These are phyloP conservation scores for Centruroides sculpturatus DNA, from an alignment of 1,140 invertebrate species.

Conservation along the genomic window DNA sequence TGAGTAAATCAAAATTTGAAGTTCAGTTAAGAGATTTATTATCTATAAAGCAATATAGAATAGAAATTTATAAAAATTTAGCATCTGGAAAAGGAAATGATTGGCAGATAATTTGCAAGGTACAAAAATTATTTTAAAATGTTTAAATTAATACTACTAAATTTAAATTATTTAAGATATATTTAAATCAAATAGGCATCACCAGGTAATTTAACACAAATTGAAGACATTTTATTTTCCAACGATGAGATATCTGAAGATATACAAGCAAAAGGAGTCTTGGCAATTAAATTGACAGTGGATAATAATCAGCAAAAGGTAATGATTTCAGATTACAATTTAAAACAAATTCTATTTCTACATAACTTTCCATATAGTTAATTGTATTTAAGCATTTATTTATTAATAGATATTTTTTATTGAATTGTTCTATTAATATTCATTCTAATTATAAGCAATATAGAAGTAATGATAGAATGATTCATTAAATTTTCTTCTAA, in stretches of 20 bases:
- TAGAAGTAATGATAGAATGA: too few relatives aligned
- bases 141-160: background rate
- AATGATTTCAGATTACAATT: too few relatives aligned
- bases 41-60: slow-evolving; percentile 68
- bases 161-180: background rate
- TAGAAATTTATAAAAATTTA: slow-evolving; percentile 59
- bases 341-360: too few relatives aligned
- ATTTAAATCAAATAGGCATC: slow-evolving; percentile 43
- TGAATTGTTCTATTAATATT: too few relatives aligned
- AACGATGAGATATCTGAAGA: slow-evolving; percentile 37
- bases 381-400: too few relatives aligned
- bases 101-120: slow-evolving; percentile 31
- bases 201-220: slow-evolving; percentile 74
- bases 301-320: slow-evolving; percentile 16
- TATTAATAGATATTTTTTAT: too few relatives aligned
- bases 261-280: slow-evolving; percentile 40
- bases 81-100: slow-evolving; percentile 24
- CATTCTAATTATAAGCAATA: too few relatives aligned
- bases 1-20: slow-evolving; percentile 74
- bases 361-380: too few relatives aligned
- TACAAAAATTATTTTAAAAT: slow-evolving; percentile 9
- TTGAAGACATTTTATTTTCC: slow-evolving; percentile 75
- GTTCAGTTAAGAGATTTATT: slow-evolving; percentile 54
- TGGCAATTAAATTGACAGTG: slow-evolving; percentile 55
- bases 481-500: too few relatives aligned